Percentiles rank a stretch among this genome's conserved stretches.
phyloP scores from a whole-genome alignment of 2,888 invertebrate species.

The Rhimphoctona megacephalus region DNA sequence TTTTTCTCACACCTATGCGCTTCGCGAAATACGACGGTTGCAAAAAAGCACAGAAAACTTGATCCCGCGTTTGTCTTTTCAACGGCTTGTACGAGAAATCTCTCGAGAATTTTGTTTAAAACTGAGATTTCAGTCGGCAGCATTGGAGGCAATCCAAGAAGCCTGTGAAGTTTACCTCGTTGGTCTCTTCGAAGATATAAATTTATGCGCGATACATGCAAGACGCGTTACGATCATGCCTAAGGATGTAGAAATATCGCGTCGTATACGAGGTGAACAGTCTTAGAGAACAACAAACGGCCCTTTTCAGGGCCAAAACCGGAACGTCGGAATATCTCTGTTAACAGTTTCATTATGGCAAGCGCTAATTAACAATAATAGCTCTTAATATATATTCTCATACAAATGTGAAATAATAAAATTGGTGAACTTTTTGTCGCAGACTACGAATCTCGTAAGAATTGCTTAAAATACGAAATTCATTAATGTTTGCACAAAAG shows the following conservation, averaged over 20 bases:
- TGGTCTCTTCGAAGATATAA: slow-evolving; percentile 64
- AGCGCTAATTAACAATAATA: too few species aligned
- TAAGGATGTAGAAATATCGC: slow-evolving; percentile 45
- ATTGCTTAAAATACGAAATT: background rate
- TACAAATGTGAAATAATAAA: background rate
- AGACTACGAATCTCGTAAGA: too few species aligned
- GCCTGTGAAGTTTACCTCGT: slow-evolving; percentile 74
- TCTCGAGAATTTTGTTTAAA: slow-evolving; percentile 90
- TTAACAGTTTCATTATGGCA: background rate
- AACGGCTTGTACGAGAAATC: slow-evolving; percentile 89
- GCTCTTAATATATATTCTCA: background rate
- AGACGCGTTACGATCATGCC: slow-evolving; percentile 61
- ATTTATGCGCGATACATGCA: slow-evolving; percentile 58
- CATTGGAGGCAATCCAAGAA: slow-evolving; percentile 88
- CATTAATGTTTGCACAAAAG: too few species aligned
- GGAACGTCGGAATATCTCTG: background rate
- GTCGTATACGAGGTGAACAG: slow-evolving; percentile 82
- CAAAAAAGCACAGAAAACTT: slow-evolving; percentile 90
- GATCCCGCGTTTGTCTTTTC: slow-evolving; percentile 90
- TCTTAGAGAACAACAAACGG: slow-evolving; percentile 78
- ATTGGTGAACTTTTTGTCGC: too few species aligned
- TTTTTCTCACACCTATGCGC: slow-evolving; percentile 75
- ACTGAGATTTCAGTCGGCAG: slow-evolving; percentile 89
- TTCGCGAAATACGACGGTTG: slow-evolving; percentile 89
- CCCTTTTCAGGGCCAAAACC: slow-evolving; percentile 70